Conservation (phyloP, 2,888 invertebrate species). For the Prenolepis imparis region DNA sequence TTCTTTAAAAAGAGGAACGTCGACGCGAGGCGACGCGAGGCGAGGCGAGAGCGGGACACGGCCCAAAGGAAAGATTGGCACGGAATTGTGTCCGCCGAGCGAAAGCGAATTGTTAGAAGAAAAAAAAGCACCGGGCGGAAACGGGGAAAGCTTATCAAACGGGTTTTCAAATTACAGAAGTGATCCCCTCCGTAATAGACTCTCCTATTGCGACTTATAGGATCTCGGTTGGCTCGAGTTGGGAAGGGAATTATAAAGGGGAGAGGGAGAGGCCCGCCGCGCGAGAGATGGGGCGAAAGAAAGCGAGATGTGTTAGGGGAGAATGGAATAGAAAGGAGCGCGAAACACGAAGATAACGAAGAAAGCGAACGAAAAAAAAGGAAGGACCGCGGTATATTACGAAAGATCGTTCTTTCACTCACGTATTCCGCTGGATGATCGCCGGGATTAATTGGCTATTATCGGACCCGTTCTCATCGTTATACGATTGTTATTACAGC, state of each 20-base stretch:
- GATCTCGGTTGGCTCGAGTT: slow-evolving; percentile 77
- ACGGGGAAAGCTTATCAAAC: slow-evolving; percentile 76
- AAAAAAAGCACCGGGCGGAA: slow-evolving; percentile 57
- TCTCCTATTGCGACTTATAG: slow-evolving; percentile 81
- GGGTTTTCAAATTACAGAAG: slow-evolving; percentile 82
- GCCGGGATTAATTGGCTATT: slow-evolving; percentile 50
- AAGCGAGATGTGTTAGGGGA: slow-evolving; percentile 56
- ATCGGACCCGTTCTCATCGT: slow-evolving; percentile 38
- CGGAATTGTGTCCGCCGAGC: slow-evolving; percentile 67
- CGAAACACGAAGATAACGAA: slow-evolving; percentile 41
- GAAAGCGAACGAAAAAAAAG: background rate
- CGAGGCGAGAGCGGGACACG: slow-evolving; percentile 53
- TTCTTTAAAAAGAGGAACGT: slow-evolving; percentile 46
- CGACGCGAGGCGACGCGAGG: slow-evolving; percentile 42
- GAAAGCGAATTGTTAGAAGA: slow-evolving; percentile 55
- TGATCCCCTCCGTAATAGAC: slow-evolving; percentile 82
- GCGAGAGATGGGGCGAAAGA: slow-evolving; percentile 56
- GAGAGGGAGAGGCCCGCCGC: slow-evolving; percentile 28
- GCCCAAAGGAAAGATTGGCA: slow-evolving; percentile 67
- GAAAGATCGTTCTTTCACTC: slow-evolving; percentile 42
- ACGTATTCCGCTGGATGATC: slow-evolving; percentile 47
- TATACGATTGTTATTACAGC: slow-evolving; percentile 54
- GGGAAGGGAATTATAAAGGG: slow-evolving; percentile 75
- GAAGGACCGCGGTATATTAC: slow-evolving; percentile 4
- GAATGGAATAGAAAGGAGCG: slow-evolving; percentile 19